Conservation (phyloP, 2,113 vertebrate genomes). For the Plotosus lineatus region DNA sequence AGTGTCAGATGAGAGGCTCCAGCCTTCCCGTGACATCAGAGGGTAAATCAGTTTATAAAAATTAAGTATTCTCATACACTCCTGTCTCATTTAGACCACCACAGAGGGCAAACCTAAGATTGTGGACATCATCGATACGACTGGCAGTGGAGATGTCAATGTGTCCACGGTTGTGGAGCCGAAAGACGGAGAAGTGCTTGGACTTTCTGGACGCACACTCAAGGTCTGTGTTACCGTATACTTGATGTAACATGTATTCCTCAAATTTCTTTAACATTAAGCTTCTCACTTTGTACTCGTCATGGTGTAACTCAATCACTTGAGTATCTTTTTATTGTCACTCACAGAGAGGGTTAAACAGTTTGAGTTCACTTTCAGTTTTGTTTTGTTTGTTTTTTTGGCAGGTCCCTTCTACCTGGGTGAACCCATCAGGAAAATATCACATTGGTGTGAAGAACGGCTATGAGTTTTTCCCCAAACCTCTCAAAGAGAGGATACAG, state of each 20-base stretch:
- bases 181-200: constrained; percentile 84
- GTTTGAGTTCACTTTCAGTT: constrained; percentile 19
- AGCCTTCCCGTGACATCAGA: no score
- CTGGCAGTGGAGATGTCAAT: constrained; percentile 96
- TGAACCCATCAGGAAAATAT: constrained; percentile 91
- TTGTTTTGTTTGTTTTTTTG: background rate
- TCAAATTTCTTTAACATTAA: background rate
- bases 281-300: background rate
- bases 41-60: background rate
- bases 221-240: constrained; percentile 72
- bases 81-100: constrained; percentile 76
- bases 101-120: constrained; percentile 96
- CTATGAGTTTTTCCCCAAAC: constrained; percentile 97
- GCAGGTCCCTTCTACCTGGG: constrained; percentile 87
- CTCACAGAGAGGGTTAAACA: background rate
- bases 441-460: constrained; percentile 97
- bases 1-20: no score
- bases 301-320: constrained; percentile 16
- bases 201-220: constrained; percentile 88
- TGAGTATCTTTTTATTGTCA: background rate
- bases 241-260: background rate
- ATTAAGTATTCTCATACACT: background rate
- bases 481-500: constrained; percentile 96
- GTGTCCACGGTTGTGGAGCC: constrained; percentile 82
- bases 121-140: constrained; percentile 96